Evolutionary conservation across 1,140 invertebrate species (phyloP), one percentile per base, ranked within the genome.

Genomic region (Aphelenchoides besseyi): DNA sequence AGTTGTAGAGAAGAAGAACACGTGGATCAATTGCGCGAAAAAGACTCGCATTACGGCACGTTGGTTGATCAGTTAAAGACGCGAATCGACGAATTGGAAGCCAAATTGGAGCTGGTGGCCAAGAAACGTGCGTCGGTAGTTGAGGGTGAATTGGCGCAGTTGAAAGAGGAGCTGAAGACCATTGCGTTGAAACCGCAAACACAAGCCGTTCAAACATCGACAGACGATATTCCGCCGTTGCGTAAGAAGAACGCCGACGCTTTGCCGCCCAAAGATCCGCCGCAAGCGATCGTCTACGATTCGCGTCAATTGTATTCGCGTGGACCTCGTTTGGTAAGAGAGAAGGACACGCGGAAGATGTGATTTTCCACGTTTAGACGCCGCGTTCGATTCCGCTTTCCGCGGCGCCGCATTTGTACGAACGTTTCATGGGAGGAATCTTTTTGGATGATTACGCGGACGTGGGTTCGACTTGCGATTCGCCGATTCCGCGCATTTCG

Each of bases 1-100:
- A 84, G 63, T 48, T 84, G 30, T 36, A 18, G 82, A 30, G 81
- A 83, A 74, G 82, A 84, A 63, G 70, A 57, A n/a, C 82, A 84
- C 37, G 73, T 81, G 9, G 72, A 79, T 48, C 75, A 78, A 53
- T 63, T 83, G 68, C 71, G 81, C 18, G 76, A 82, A 63, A 83
- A 83, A 67, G 81, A 83, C 62, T 37, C 57, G 1, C 79, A 83
- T 35, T 83, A 83, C 61, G 68, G 69, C 9, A 71, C 62, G 12
- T 48, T 83, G 23, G 72, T 84, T 9, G 61, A 37, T 29, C 74
- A 79, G 52, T 26, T 83, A 18, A 75, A 76, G 35, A 67, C 70
- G 5, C 52, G 79, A 63, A 82, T 82, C 35, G 78, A 82, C 48
- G 82, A 84, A 33, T 68, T 82, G 68, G 81, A 82, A 69, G 68